phyloP scores from a whole-genome alignment of 2,113 vertebrate species.

The Rhodinocichla rosea region DNA sequence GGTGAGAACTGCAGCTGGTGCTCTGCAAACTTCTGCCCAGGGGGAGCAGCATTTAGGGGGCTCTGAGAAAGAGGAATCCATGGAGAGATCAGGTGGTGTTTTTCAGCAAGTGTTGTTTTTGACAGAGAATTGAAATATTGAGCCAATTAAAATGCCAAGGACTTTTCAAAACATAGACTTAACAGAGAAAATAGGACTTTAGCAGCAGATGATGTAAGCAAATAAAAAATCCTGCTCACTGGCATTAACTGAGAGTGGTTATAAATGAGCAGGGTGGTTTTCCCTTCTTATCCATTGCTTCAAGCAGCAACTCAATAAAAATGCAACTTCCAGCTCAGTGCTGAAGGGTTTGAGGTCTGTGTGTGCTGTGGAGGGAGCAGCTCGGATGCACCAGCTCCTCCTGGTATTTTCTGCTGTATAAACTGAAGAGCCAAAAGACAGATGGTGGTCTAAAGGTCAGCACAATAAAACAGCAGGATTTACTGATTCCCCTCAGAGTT shows the following conservation, averaged over 20 bases:
- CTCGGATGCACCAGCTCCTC: neutral
- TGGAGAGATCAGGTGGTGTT: neutral
- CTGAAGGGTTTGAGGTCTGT: neutral
- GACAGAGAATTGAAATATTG: neutral
- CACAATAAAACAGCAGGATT: neutral
- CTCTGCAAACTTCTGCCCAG: neutral
- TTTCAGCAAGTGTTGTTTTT: neutral
- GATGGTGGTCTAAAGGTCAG: constrained; percentile 26
- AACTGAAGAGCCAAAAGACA: neutral
- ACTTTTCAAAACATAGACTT: neutral
- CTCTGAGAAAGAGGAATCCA: neutral
- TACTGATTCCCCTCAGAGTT: neutral
- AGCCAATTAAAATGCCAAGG: constrained; percentile 1
- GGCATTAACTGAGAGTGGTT: neutral
- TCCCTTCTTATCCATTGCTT: neutral
- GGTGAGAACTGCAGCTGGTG: neutral
- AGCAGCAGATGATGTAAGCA: neutral
- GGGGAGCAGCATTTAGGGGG: neutral
- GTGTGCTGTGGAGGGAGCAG: neutral
- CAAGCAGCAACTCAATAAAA: neutral
- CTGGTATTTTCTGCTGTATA: neutral
- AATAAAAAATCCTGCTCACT: neutral
- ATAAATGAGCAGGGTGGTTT: neutral
- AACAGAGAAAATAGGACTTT: neutral
- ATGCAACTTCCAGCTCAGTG: neutral